Conservation (phyloP, 2,797 vertebrate genomes). For the Acipenser oxyrinchus region DNA sequence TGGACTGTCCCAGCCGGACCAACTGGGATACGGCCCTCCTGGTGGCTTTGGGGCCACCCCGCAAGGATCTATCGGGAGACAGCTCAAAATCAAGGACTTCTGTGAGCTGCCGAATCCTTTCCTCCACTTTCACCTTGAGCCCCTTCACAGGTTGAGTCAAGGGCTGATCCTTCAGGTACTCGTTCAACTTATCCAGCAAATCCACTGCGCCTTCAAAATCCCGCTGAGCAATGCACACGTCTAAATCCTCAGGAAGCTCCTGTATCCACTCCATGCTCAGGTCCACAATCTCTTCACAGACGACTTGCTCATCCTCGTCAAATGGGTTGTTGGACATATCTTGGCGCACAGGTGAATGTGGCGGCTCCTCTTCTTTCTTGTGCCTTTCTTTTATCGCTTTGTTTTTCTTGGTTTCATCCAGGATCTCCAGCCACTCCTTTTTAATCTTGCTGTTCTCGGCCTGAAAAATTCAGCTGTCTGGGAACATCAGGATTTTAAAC, state of each 20-base stretch:
- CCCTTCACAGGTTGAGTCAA: slow-evolving; percentile 74
- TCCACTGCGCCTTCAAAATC: slow-evolving; percentile 96
- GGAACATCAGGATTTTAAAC: slow-evolving; percentile 98
- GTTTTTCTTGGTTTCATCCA: slow-evolving; percentile 90
- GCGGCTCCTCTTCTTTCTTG: slow-evolving; percentile 74
- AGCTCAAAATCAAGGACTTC: slow-evolving; percentile 92
- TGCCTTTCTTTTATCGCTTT: slow-evolving; percentile 74
- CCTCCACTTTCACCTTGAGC: slow-evolving; percentile 75
- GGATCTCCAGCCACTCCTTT: slow-evolving; percentile 94
- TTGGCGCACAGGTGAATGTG: slow-evolving; percentile 41
- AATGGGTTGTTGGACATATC: slow-evolving; percentile 79
- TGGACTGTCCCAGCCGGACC: slow-evolving; percentile 89
- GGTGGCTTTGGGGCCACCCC: slow-evolving; percentile 86
- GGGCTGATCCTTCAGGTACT: slow-evolving; percentile 76
- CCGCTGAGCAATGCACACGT: slow-evolving; percentile 93
- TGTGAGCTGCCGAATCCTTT: slow-evolving; percentile 82
- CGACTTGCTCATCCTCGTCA: slow-evolving; percentile 46
- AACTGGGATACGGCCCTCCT: slow-evolving; percentile 89
- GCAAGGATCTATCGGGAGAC: slow-evolving; percentile 83
- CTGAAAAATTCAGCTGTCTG: slow-evolving; percentile 92
- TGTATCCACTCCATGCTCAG: slow-evolving; percentile 89
- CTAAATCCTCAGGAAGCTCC: slow-evolving; percentile 90
- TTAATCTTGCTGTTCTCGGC: slow-evolving; percentile 96
- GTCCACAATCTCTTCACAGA: slow-evolving; percentile 66
- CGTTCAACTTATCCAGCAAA: slow-evolving; percentile 84